phyloP scores from a whole-genome alignment of 2,888 invertebrate species.

The Tholera decimalis region DNA sequence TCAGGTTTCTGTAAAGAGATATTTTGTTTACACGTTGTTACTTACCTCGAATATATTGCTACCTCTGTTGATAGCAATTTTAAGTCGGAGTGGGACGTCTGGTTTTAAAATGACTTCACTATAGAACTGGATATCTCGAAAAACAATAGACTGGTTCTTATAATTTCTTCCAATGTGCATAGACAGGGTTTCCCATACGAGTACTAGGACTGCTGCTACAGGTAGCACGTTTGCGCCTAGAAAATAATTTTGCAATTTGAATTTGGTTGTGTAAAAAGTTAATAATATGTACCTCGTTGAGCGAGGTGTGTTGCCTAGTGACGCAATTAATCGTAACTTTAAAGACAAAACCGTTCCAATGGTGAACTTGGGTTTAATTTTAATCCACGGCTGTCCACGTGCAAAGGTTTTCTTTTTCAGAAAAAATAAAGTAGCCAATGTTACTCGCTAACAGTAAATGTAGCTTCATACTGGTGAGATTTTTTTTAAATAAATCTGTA shows the following conservation, averaged over 20 bases:
- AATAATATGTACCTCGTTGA: too few relatives aligned
- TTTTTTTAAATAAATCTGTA: too few relatives aligned
- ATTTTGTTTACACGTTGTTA: slow-evolving; percentile 9
- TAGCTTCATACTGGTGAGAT: too few relatives aligned
- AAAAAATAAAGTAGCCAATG: too few relatives aligned
- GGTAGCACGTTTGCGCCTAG: slow-evolving; percentile 92
- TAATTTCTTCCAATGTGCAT: slow-evolving; percentile 79
- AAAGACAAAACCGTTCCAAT: background rate
- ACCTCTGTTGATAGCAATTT: slow-evolving; percentile 68
- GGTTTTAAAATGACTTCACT: slow-evolving; percentile 63
- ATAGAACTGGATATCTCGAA: slow-evolving; percentile 69
- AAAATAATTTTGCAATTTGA: slow-evolving; percentile 10
- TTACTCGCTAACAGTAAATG: too few relatives aligned
- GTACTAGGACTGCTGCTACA: slow-evolving; percentile 90
- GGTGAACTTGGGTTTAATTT: background rate
- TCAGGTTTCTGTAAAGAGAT: slow-evolving; percentile 9
- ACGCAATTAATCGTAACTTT: background rate
- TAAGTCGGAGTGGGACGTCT: slow-evolving; percentile 61
- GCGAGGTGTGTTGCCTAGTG: background rate
- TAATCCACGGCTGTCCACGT: too few relatives aligned
- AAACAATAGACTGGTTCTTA: slow-evolving; percentile 70
- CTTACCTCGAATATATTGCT: slow-evolving; percentile 74
- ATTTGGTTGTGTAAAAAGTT: too few relatives aligned
- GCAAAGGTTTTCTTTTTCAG: too few relatives aligned
- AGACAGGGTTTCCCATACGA: slow-evolving; percentile 90